phyloP scores from a whole-genome alignment of 1,140 invertebrate species.

The Magallana ariakensis region DNA sequence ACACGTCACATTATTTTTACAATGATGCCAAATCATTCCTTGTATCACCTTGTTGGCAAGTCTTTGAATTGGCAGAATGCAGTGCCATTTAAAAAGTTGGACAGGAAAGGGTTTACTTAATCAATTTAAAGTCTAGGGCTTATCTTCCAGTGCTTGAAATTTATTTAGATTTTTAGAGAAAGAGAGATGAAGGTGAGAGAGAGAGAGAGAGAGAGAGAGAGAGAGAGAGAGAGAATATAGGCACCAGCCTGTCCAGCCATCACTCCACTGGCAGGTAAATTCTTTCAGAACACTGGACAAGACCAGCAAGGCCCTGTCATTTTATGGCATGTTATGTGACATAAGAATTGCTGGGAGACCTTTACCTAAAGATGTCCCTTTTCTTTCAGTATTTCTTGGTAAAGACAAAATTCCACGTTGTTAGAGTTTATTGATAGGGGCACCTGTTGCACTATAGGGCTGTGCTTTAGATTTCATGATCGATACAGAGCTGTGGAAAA shows the following conservation, averaged over 20 bases:
- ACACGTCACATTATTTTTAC: no score
- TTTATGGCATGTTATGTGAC: neutral
- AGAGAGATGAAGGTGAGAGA: neutral
- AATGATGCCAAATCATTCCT: no score
- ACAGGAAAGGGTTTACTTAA: constrained; percentile 5
- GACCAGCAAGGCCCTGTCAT: neutral
- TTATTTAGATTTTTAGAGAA: neutral
- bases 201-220: neutral
- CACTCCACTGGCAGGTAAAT: neutral
- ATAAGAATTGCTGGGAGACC: neutral
- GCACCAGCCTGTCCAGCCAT: neutral
- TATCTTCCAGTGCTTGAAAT: neutral
- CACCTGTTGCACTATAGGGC: neutral
- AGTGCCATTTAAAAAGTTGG: constrained; percentile 14
- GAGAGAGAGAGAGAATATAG: no score
- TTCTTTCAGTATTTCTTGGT: neutral
- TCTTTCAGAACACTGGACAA: neutral
- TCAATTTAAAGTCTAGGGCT: neutral
- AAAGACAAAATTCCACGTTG: neutral
- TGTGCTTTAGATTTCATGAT: neutral
- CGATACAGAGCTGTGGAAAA: neutral
- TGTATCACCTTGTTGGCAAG: constrained; percentile 23
- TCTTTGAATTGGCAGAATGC: constrained; percentile 20
- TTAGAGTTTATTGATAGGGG: neutral
- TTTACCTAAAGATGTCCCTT: neutral